A percentile compares a stretch with the other conserved stretches of the same genome.
phyloP scores from a whole-genome alignment of 37 sponge, comb jelly and placozoan genomes.

The Agelas oroides region DNA sequence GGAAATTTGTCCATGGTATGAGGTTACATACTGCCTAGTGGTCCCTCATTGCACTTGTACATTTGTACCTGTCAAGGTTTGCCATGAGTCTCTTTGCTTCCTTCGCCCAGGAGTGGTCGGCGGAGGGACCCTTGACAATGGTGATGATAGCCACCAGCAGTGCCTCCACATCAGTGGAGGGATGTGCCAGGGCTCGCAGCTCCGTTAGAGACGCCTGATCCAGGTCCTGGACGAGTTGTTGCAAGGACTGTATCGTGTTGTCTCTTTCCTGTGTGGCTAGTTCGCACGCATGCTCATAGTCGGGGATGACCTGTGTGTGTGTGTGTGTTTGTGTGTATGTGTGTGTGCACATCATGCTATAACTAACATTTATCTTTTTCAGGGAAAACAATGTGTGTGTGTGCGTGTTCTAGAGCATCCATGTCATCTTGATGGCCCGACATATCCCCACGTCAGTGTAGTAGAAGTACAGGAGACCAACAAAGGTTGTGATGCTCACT shows the following conservation, averaged over 20 bases:
- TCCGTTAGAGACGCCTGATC: conserved; percentile 67
- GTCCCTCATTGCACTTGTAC: too few species aligned
- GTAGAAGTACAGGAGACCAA: too few species aligned
- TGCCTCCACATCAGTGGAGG: conserved; percentile 75
- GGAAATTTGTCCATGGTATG: too few species aligned
- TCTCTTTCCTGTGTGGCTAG: conserved; percentile 47
- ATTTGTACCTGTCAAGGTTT: conserved; percentile 83
- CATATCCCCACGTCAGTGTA: too few species aligned
- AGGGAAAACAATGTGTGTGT: too few species aligned
- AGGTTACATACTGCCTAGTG: too few species aligned
- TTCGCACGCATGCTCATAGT: conserved; percentile 69
- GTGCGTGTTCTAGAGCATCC: too few species aligned
- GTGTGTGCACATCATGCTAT: too few species aligned
- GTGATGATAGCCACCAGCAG: conserved; percentile 85
- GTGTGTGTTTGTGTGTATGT: not conserved
- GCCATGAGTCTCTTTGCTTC: conserved; percentile 96
- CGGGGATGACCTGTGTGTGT: conserved; percentile 70
- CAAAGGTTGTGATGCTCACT: too few species aligned
- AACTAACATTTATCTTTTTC: not conserved
- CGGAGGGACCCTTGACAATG: conserved; percentile 83
- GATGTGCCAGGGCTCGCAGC: conserved; percentile 70
- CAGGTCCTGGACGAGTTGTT: conserved; percentile 56
- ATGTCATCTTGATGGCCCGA: too few species aligned
- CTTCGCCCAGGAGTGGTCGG: conserved; percentile 94
- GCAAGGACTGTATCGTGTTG: conserved; percentile 18